Conservation (phyloP, 1,140 invertebrate species). For the Euwallacea fornicatus region DNA sequence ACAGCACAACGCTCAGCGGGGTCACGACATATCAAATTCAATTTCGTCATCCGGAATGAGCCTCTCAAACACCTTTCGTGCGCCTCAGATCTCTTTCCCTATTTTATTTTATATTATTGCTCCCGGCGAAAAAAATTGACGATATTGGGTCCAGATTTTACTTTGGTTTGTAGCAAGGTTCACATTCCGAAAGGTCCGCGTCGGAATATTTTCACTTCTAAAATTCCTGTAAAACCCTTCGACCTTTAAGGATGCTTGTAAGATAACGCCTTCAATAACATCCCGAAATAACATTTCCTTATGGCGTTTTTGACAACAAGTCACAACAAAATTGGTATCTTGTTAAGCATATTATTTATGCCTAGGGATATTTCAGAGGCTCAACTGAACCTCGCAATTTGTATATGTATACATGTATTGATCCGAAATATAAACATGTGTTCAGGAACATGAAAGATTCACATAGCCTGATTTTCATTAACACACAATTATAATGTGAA, state of each 20-base stretch:
- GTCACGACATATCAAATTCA: neutral
- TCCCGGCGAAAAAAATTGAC: neutral
- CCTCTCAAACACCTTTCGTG: neutral
- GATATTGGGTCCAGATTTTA: neutral
- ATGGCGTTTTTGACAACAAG: too few species aligned
- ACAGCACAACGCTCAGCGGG: neutral
- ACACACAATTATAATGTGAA: too few species aligned
- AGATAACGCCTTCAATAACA: neutral
- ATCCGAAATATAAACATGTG: too few species aligned
- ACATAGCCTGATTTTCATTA: too few species aligned
- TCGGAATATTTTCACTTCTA: neutral
- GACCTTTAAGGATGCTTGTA: neutral
- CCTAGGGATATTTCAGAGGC: too few species aligned
- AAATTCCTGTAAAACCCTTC: neutral
- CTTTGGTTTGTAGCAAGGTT: neutral
- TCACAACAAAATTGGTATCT: too few species aligned
- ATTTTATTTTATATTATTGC: neutral
- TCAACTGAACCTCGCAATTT: too few species aligned
- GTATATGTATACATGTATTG: too few species aligned
- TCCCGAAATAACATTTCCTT: neutral
- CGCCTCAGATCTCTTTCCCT: neutral
- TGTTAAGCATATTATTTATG: too few species aligned
- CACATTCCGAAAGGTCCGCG: neutral
- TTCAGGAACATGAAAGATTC: too few species aligned
- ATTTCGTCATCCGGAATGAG: neutral